Percentiles rank a stretch among this genome's conserved stretches.
Evolutionary conservation across 2,113 vertebrate genomes (phyloP).

Genomic region (Toxotes jaculatrix): DNA sequence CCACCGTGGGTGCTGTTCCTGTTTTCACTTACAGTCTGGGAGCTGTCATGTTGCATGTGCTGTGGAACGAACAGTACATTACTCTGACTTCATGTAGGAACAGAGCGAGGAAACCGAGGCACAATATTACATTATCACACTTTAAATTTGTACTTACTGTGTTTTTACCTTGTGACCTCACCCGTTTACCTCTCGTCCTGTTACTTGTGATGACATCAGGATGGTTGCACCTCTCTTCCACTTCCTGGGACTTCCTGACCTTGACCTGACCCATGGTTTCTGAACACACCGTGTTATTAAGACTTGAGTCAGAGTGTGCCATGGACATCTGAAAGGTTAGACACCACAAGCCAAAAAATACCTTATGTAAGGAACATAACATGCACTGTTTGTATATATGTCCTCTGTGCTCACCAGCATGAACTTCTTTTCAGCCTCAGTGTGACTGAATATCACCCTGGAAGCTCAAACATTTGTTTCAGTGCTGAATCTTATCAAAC

Average conservation of each 20-base stretch:
- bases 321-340: too few relatives aligned
- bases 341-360: too few relatives aligned
- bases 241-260: neutral
- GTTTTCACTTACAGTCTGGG: neutral
- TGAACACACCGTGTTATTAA: too few relatives aligned
- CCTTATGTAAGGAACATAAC: too few relatives aligned
- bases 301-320: too few relatives aligned
- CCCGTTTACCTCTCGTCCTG: neutral
- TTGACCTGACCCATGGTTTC: neutral
- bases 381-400: neutral
- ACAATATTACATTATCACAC: neutral
- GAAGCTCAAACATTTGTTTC: neutral
- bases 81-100: neutral
- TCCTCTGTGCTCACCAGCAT: neutral
- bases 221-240: neutral
- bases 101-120: too few relatives aligned
- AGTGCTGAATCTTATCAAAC: neutral
- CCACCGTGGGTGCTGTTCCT: neutral
- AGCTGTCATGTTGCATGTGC: neutral
- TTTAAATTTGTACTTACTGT: neutral
- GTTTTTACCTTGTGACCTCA: neutral
- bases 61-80: neutral
- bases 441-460: neutral
- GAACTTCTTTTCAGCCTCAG: neutral
- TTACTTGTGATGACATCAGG: neutral